These are phyloP conservation scores for Acanthopleura granulata DNA, from an alignment of 2,888 invertebrate species.

Conservation along the genomic window DNA sequence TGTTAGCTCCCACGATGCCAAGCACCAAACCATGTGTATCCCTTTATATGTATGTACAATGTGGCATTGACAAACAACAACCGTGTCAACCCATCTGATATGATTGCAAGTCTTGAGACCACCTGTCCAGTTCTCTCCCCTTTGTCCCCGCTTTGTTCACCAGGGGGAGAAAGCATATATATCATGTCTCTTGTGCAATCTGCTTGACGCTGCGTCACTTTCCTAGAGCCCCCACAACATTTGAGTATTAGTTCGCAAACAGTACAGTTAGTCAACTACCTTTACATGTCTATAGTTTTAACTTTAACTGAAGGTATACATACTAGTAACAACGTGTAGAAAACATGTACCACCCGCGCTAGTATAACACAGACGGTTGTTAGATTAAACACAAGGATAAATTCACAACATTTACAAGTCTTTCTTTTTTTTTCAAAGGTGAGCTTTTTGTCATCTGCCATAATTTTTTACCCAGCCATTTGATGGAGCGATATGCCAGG, in stretches of 20 bases:
- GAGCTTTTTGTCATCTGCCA: slow-evolving; percentile 14
- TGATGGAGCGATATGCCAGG: too few relatives aligned
- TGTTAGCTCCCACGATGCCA: slow-evolving; percentile 8
- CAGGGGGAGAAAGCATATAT: background rate
- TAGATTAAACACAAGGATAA: slow-evolving; percentile 1
- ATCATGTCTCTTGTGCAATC: slow-evolving; percentile 1
- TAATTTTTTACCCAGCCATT: too few relatives aligned
- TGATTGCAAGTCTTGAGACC: slow-evolving; percentile 3
- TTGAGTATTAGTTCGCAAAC: slow-evolving; percentile 19
- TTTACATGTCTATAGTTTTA: slow-evolving; percentile 11
- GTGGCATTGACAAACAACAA: slow-evolving; percentile 6
- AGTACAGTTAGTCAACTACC: background rate
- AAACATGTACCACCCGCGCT: slow-evolving; percentile 13
- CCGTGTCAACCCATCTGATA: slow-evolving; percentile 13
- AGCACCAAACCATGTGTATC: slow-evolving; percentile 2
- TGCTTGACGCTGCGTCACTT: background rate
- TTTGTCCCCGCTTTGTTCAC: background rate
- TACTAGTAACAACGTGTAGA: slow-evolving; percentile 13
- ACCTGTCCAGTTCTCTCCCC: slow-evolving; percentile 6
- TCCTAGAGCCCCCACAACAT: background rate
- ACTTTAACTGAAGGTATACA: slow-evolving; percentile 9
- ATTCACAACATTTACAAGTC: slow-evolving; percentile 15
- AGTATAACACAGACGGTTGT: slow-evolving; percentile 13
- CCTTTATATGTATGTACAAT: slow-evolving; percentile 13
- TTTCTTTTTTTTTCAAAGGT: slow-evolving; percentile 10